Base-by-base conservation (phyloP, 2,113 vertebrate species). In the Ariopsis seemanni region DNA sequence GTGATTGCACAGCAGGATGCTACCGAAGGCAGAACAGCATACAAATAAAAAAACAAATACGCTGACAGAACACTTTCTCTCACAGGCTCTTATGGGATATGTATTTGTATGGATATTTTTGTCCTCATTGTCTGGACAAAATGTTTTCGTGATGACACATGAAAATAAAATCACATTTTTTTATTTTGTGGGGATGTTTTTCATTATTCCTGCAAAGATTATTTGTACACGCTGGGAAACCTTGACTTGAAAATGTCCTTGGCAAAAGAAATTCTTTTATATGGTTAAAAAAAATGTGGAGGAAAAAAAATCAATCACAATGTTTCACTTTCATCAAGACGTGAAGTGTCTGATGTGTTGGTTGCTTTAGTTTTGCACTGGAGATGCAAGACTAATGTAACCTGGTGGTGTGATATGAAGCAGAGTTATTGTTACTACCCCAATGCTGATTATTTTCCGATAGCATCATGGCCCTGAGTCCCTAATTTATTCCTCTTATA, bases 41-140 rank as follows among this genome's bases (percentile, higher is more conserved):
- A 69, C 83, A 85, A 60, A 75, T 12, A 78, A 78, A 77, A 86
- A 78, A 57, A n/a, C 65, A 60, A 79, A 34, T 18, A 86, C 15
- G 75, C 74, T 86, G 75, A 86, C 60, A 79, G 80, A 80, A 79
- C 50, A 30, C 75, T 80, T 80, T 63, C 62, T 67, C 62, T 42
- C 60, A 65, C 17, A 65, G 60, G n/a, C 48, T 48, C 7, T 25
- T 53, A 30, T 71, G 65, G 17, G 62, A 75, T 42, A 67, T 57
- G 11, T 48, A 34, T 9, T 60, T 60, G 9, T 42, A 15, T 22
- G 18, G 8, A 60, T 60, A 42, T 60, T 34, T 60, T 42, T 42
- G 55, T 80, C 78, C 78, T 34, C 17, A 20, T 80, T 80, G n/a
- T 80, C 27, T 58, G 78, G 27, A 57, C 14, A 80, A 57, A 79